Percentiles rank a stretch among this genome's conserved stretches.
Evolutionary conservation across 2,888 invertebrate species (phyloP).

Genomic region (Coecobrya sp.): DNA sequence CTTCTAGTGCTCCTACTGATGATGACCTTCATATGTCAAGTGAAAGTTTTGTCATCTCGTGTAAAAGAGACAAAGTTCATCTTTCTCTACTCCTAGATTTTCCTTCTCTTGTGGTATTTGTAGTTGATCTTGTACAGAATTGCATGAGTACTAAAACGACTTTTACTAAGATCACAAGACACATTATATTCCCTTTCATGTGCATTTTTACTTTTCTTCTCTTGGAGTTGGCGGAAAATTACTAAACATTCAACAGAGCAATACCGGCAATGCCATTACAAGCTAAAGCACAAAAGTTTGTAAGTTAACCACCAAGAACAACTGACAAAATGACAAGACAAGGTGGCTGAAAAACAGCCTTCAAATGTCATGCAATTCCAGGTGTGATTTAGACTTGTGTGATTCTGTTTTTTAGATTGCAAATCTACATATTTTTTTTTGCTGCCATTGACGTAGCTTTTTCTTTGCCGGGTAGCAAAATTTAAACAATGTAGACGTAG

Average conservation of each 20-base stretch:
- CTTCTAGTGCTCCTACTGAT: neutral
- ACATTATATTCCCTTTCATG: neutral
- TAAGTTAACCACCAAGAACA: neutral
- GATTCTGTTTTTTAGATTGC: neutral
- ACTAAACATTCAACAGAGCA: constrained; percentile 30
- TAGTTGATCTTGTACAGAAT: neutral
- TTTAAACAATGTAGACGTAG: neutral
- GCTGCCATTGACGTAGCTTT: neutral
- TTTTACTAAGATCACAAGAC: neutral
- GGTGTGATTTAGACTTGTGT: constrained; percentile 39
- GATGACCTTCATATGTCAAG: constrained; percentile 67
- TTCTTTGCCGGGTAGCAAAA: neutral
- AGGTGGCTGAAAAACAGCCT: neutral
- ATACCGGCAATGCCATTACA: neutral
- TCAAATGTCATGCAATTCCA: constrained; percentile 20
- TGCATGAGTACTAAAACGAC: neutral
- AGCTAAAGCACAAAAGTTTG: neutral
- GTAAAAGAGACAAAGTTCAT: constrained; percentile 43
- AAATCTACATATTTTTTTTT: neutral
- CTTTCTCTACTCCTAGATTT: constrained; percentile 16
- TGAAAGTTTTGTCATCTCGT: constrained; percentile 55
- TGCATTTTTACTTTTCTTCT: neutral
- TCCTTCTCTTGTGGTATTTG: constrained; percentile 2
- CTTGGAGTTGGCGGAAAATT: neutral
- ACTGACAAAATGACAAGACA: constrained; percentile 1